Conservation (phyloP, 2,797 vertebrate species). For the Neosilurus hyrtlii region DNA sequence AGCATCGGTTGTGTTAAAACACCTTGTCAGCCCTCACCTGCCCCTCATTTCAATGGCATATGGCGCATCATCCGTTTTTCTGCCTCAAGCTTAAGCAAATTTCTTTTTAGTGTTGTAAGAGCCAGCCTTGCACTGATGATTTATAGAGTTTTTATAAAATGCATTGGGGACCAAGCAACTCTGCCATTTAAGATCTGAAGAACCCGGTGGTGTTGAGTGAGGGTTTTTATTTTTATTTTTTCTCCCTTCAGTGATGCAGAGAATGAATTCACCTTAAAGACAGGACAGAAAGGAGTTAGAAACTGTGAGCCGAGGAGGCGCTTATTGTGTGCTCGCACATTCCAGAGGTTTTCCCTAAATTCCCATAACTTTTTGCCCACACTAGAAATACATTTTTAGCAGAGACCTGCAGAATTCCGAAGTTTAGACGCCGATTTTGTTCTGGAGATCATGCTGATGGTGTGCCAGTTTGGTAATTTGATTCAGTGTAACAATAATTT, state of each 20-base stretch:
- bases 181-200: conserved; percentile 1
- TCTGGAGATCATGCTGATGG: background rate
- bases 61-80: conserved; percentile 28
- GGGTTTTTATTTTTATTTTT: background rate
- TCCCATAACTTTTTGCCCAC: too few species aligned
- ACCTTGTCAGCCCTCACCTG: background rate
- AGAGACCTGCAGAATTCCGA: background rate
- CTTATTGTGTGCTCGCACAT: background rate
- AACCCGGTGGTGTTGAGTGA: background rate
- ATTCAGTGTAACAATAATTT: background rate
- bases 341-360: background rate
- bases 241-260: background rate
- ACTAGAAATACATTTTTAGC: background rate
- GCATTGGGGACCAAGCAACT: conserved; percentile 31
- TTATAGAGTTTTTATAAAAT: conserved; percentile 46
- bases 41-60: conserved; percentile 14
- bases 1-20: background rate
- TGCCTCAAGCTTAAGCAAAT: conserved; percentile 39
- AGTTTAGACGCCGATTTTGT: background rate
- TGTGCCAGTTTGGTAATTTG: background rate
- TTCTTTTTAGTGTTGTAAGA: conserved; percentile 39
- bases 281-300: background rate
- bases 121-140: conserved; percentile 43
- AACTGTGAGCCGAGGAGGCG: background rate
- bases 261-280: background rate